Conservation (phyloP, 2,888 invertebrate species). For the Augochlorella aurata region DNA sequence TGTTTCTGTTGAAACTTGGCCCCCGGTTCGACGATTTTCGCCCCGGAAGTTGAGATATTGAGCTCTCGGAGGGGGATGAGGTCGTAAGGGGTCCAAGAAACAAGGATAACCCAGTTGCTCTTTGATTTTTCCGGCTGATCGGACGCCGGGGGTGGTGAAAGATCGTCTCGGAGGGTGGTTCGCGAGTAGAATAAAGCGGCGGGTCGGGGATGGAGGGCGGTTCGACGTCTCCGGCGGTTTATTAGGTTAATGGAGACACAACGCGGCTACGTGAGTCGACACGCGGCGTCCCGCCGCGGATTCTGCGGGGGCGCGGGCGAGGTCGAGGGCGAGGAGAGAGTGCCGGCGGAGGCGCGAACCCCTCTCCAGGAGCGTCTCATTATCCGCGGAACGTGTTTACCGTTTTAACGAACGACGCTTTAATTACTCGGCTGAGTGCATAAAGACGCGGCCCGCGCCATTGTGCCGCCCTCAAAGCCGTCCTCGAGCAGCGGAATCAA, state of each 20-base stretch:
- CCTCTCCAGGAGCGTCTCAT: slow-evolving; percentile 36
- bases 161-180: neutral
- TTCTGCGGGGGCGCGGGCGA: neutral
- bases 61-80: neutral
- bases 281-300: slow-evolving; percentile 3
- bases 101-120: neutral
- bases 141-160: neutral
- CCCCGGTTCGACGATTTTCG: neutral
- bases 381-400: slow-evolving; percentile 32
- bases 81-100: neutral
- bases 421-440: slow-evolving; percentile 34
- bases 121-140: neutral
- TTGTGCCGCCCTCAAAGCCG: neutral
- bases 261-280: slow-evolving; percentile 21
- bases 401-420: slow-evolving; percentile 28
- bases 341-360: neutral
- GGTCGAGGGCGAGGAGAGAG: neutral
- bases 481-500: slow-evolving; percentile 4
- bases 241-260: slow-evolving; percentile 48
- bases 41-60: neutral
- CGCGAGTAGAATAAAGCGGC: neutral
- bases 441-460: neutral
- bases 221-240: slow-evolving; percentile 31
- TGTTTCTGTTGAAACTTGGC: neutral
- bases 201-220: neutral